These are phyloP conservation scores for Pyrochroa serraticornis DNA, from an alignment of 2,888 invertebrate genomes.

Conservation along the genomic window DNA sequence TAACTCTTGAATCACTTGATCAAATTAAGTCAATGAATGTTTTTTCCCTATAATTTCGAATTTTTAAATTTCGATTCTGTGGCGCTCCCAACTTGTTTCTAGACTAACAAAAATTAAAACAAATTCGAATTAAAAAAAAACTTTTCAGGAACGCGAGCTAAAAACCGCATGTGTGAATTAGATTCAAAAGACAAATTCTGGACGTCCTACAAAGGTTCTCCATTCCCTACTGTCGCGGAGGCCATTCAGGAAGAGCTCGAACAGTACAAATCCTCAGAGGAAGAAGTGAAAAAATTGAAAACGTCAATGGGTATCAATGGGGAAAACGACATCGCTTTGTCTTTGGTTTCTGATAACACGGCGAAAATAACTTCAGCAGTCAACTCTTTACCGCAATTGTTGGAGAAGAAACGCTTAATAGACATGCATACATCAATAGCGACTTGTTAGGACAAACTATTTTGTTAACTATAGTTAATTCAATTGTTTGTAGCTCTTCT, in stretches of 20 bases:
- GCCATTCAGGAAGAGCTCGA: slow-evolving; percentile 98
- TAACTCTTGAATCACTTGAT: slow-evolving; percentile 25
- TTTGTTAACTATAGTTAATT: background rate
- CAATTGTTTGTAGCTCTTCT: slow-evolving; percentile 65
- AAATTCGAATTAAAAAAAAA: background rate
- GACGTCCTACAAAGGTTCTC: slow-evolving; percentile 91
- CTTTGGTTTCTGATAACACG: slow-evolving; percentile 91
- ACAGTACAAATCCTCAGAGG: slow-evolving; percentile 87
- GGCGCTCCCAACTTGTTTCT: too few species aligned
- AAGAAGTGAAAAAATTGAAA: slow-evolving; percentile 95
- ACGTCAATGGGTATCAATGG: slow-evolving; percentile 92
- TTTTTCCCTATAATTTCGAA: too few species aligned
- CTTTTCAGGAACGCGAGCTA: slow-evolving; percentile 68
- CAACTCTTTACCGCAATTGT: slow-evolving; percentile 91
- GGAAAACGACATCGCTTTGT: slow-evolving; percentile 83
- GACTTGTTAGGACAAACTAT: slow-evolving; percentile 65
- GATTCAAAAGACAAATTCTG: slow-evolving; percentile 91
- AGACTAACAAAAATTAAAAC: too few species aligned
- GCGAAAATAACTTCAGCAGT: slow-evolving; percentile 93
- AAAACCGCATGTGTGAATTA: slow-evolving; percentile 88
- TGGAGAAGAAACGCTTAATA: slow-evolving; percentile 96
- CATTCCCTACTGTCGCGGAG: slow-evolving; percentile 94
- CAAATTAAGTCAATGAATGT: too few species aligned
- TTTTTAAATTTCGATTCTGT: too few species aligned
- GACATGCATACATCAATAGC: slow-evolving; percentile 99